Evolutionary conservation across 2,888 invertebrate species (phyloP), one percentile per base, ranked within the genome.

Genomic region (Tetragnatha montana): DNA sequence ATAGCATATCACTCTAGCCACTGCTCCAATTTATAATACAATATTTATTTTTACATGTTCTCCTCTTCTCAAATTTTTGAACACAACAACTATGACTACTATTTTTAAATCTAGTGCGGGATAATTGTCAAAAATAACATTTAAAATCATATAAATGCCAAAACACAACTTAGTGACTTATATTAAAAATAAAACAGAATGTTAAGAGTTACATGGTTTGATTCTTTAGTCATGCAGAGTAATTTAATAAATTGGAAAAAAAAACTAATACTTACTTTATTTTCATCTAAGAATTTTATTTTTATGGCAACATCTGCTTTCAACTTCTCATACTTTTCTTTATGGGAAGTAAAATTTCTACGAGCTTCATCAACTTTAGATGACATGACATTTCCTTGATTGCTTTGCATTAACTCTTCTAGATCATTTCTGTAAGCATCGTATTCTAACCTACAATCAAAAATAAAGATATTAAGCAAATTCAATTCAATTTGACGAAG

Each of bases 371-470:
- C 97, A 69, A 97, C 94, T 92, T 94, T 94, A 60, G 95, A 95
- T 89, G 95, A 94, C 86, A 94, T 95, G 91, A 95, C 94, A 91
- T 94, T 94, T 78, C 94, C 93, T 88, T 92, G 90, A 68, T 79
- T 91, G 73, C 35, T 95, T 90, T 96, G 95, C 91, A 96, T 96
- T 92, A 97, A 94, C 85, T 96, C 95, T 93, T 98, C 98, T 93
- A 98, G 94, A 94, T 99, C 99, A 93, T 97, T 96, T 93, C 99
- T 96, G 94, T 99, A 98, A 79, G 99, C 99, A 95, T 99, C 99
- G 94, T 97, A 99, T 94, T 99, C 99, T 94, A 99, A 96, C 94
- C 98, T 96, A 93, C 19, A 92, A 92, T 92, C 92, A 89, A 22
- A 91, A 68, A 21, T 17, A 60, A 60, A 60, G 60, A 35, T 35